Conservation (phyloP, 2,888 invertebrate genomes). For the Elmis aenea region DNA sequence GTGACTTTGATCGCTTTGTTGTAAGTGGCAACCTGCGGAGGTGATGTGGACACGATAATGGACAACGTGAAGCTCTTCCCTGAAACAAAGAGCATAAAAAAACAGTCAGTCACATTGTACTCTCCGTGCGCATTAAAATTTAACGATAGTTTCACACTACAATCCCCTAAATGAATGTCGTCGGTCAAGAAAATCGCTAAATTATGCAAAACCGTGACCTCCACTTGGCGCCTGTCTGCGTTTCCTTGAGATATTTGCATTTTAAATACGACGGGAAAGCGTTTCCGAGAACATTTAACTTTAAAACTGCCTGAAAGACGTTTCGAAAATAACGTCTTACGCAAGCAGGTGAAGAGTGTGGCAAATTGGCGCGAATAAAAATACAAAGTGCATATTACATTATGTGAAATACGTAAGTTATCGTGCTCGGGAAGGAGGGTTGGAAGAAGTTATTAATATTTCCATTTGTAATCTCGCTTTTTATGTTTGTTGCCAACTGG, state of each 20-base stretch:
- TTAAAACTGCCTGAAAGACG: too few relatives aligned
- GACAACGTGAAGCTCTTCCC: constrained; percentile 97
- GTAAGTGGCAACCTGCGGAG: constrained; percentile 95
- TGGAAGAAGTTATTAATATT: constrained; percentile 22
- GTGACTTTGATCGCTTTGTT: constrained; percentile 98
- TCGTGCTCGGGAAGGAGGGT: not conserved
- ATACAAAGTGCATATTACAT: too few relatives aligned
- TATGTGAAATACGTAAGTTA: too few relatives aligned
- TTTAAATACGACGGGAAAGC: too few relatives aligned
- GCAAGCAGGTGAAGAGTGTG: too few relatives aligned
- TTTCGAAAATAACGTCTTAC: too few relatives aligned
- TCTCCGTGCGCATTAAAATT: constrained; percentile 2
- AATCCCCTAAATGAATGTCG: constrained; percentile 17
- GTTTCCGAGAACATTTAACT: too few relatives aligned
- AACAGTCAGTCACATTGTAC: too few relatives aligned
- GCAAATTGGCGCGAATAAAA: too few relatives aligned
- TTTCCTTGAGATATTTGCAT: constrained; percentile 11
- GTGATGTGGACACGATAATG: constrained; percentile 89
- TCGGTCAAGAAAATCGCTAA: constrained; percentile 19
- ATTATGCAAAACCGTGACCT: constrained; percentile 17
- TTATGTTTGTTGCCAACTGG: constrained; percentile 21
- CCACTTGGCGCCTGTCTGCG: constrained; percentile 12
- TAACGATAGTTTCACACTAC: too few relatives aligned
- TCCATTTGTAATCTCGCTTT: constrained; percentile 22
- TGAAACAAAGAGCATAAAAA: constrained; percentile 48